A percentile compares a stretch with the other conserved stretches of the same genome.
Evolutionary conservation across 2,888 invertebrate genomes (phyloP).

Genomic region (Deilephila porcellus): DNA sequence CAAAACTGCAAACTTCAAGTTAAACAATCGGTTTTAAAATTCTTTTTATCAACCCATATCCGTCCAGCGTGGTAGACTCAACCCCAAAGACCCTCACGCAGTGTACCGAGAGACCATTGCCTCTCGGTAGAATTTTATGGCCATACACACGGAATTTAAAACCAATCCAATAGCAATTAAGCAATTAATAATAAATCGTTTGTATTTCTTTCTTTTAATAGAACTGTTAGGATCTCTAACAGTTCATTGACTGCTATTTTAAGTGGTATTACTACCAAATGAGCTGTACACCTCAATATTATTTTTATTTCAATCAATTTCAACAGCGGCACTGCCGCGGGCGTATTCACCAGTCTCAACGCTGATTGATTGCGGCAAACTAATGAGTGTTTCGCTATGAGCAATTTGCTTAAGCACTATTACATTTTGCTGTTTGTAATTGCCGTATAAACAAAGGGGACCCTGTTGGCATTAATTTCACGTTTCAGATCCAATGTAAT

Average conservation of each 20-base stretch:
- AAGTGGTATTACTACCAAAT: not conserved
- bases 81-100: too few relatives aligned
- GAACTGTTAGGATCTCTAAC: not conserved
- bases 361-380: conserved; percentile 57
- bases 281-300: not conserved
- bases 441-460: conserved; percentile 55
- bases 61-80: too few relatives aligned
- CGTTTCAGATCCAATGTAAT: conserved; percentile 51
- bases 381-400: conserved; percentile 58
- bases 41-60: too few relatives aligned
- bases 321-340: not conserved
- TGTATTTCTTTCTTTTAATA: too few relatives aligned
- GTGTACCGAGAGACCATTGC: too few relatives aligned
- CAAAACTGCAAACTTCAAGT: too few relatives aligned
- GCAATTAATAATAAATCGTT: too few relatives aligned
- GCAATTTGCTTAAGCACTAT: conserved; percentile 54
- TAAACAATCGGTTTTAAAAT: too few relatives aligned
- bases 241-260: not conserved
- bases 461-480: conserved; percentile 58
- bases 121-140: too few relatives aligned
- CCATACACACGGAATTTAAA: not conserved
- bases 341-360: conserved; percentile 35
- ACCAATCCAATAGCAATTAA: not conserved
- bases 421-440: conserved; percentile 55
- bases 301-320: conserved; percentile 1